Evolutionary conservation across 2,888 invertebrate species (phyloP), one percentile per base, ranked within the genome.

Genomic region (Tryphoninae sp.): DNA sequence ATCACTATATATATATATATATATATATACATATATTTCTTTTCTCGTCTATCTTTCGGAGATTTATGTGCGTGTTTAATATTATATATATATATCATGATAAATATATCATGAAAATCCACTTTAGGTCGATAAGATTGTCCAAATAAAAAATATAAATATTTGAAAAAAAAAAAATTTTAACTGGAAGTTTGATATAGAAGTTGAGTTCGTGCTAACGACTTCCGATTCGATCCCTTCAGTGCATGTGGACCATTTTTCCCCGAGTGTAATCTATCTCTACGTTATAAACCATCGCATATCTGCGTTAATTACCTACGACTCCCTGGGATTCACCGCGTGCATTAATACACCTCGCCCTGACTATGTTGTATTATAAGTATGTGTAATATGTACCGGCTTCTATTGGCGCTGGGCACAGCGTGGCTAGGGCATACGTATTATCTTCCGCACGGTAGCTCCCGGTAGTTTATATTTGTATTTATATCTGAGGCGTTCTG

Each of bases 231-330:
- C 33, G 33, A 33, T 6, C 33, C 33, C 33, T 33, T 6, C 6
- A 33, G 6, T 33, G 33, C 33, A 4, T 33, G 33, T 33, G 33
- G 33, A 33, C 33, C 33, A 33, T 33, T 33, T 33, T 33, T 33
- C 33, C 33, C 33, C 33, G 33, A 7, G 33, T 33, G 33, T 8
- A 55, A 13, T 33, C 26, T 55, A 65, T 58, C 11, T 23, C 55
- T 74, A 45, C 65, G 11, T 55, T 19, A 53, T 65, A 62, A 33
- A 33, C 33, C 33, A 33, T 33, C 33, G 33, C 33, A 33, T 33
- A 81, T 78, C 78, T 53, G 58, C 74, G 78, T 81, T 81, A 78
- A 81, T 81, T 81, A 78, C 62, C 67, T 49, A 58, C 16, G 65
- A 45, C 78, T 78, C 68, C 40, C 69, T 19, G 59, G 64, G 62